Evolutionary conservation across 2,113 vertebrate species (phyloP).

Genomic region (Clinocottus analis): DNA sequence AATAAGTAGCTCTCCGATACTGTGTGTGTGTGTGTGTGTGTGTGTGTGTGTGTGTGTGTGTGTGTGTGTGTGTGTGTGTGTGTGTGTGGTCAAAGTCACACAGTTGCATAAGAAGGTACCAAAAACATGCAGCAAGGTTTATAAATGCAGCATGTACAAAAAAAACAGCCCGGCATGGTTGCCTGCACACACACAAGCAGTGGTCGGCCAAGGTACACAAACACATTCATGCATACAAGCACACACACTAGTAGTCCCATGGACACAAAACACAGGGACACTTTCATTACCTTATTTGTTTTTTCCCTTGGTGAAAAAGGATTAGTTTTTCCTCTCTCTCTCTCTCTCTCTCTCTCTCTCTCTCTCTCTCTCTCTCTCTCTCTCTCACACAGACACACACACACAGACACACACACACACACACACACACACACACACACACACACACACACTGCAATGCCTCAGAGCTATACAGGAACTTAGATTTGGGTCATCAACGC

Average conservation of each 20-base stretch:
- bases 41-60: conserved; percentile 30
- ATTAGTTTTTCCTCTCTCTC: not conserved
- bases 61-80: conserved; percentile 30
- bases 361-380: too few relatives aligned
- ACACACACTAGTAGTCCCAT: conserved; percentile 1
- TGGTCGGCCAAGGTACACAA: not conserved
- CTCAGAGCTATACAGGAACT: conserved; percentile 17
- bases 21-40: conserved; percentile 47
- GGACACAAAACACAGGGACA: not conserved
- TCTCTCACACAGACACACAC: not conserved
- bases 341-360: too few relatives aligned
- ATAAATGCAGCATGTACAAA: conserved; percentile 12
- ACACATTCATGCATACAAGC: conserved; percentile 1
- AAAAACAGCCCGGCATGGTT: conserved; percentile 32
- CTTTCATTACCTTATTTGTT: conserved; percentile 19
- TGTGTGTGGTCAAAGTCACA: conserved; percentile 37
- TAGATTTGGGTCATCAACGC: conserved; percentile 54
- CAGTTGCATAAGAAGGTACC: conserved; percentile 32
- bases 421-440: conserved; percentile 12
- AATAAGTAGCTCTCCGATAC: conserved; percentile 65
- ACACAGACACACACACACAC: conserved; percentile 20
- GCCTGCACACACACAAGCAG: not conserved
- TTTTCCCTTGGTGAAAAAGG: conserved; percentile 23
- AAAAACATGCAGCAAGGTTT: conserved; percentile 31
- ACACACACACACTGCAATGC: conserved; percentile 14